Percentiles rank a stretch among this genome's conserved stretches.
phyloP scores from a whole-genome alignment of 1,140 invertebrate genomes.

The Euura saliciscinereae region DNA sequence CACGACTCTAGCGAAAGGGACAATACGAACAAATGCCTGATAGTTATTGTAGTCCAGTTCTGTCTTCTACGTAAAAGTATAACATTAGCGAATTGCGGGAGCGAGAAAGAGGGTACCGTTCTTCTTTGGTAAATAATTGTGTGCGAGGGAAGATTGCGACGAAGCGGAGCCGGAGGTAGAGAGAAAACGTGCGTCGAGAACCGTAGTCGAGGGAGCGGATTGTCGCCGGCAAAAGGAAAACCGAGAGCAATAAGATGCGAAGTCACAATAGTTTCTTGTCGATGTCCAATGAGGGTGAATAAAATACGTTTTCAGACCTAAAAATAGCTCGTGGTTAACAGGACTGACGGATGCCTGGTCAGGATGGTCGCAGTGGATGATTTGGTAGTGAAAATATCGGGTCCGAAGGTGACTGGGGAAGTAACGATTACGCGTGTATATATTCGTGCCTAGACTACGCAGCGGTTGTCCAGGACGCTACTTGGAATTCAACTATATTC shows the following conservation, averaged over 20 bases:
- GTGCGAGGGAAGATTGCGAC: too few species aligned
- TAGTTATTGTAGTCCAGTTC: constrained; percentile 52
- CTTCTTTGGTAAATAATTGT: neutral
- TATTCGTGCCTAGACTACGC: neutral
- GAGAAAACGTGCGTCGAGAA: too few species aligned
- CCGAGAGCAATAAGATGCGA: neutral
- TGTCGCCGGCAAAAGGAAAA: constrained; percentile 4
- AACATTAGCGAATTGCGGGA: constrained; percentile 12
- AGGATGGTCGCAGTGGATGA: neutral
- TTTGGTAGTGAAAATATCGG: neutral
- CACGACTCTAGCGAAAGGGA: constrained; percentile 24
- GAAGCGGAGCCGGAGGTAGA: too few species aligned
- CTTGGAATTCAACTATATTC: neutral
- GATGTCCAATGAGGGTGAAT: constrained; percentile 6
- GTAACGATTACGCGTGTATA: neutral
- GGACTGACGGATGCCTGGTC: neutral
- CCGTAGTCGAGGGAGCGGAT: too few species aligned
- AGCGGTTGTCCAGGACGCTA: neutral
- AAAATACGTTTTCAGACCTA: neutral
- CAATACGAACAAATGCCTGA: constrained; percentile 37
- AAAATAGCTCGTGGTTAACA: neutral
- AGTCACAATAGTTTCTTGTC: constrained; percentile 7
- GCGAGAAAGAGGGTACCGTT: neutral
- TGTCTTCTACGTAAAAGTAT: constrained; percentile 22
- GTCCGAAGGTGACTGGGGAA: neutral